These are phyloP conservation scores for Narcine bancroftii DNA, from an alignment of 2,113 vertebrate species.

Conservation along the genomic window DNA sequence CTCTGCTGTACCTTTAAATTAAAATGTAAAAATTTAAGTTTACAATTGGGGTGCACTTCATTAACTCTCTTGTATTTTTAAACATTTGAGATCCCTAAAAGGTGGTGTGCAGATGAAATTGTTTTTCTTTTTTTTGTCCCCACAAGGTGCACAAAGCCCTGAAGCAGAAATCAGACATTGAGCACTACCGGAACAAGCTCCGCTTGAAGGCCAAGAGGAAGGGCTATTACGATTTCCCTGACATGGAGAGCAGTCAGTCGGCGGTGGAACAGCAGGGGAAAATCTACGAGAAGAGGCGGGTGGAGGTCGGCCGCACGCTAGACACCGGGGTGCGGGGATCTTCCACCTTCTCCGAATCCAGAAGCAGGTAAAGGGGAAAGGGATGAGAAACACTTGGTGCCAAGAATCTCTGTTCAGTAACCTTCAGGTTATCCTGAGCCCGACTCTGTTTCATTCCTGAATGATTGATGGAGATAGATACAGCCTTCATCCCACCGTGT, in stretches of 20 bases:
- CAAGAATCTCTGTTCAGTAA: too few relatives aligned
- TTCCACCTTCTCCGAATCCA: slow-evolving; percentile 76
- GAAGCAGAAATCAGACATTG: slow-evolving; percentile 96
- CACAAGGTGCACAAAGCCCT: slow-evolving; percentile 84
- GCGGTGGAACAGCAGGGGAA: slow-evolving; percentile 64
- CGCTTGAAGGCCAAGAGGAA: slow-evolving; percentile 93
- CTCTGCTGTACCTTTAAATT: too few relatives aligned
- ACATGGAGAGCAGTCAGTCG: slow-evolving; percentile 60
- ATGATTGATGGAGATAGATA: too few relatives aligned
- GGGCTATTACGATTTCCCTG: slow-evolving; percentile 89
- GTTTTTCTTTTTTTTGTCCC: slow-evolving; percentile 40
- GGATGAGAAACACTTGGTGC: too few relatives aligned
- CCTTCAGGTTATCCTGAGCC: too few relatives aligned
- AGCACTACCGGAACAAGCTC: slow-evolving; percentile 96
- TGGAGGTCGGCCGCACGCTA: slow-evolving; percentile 68
- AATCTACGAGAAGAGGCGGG: slow-evolving; percentile 65
- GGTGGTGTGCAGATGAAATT: too few relatives aligned
- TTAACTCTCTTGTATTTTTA: too few relatives aligned
- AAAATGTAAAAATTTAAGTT: too few relatives aligned
- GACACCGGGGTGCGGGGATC: slow-evolving; percentile 75
- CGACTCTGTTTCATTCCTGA: too few relatives aligned
- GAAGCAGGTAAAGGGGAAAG: slow-evolving; percentile 82
- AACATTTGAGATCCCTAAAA: too few relatives aligned
- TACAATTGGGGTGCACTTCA: too few relatives aligned
- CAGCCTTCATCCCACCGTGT: too few relatives aligned